Percentiles rank a stretch among this genome's conserved stretches.
phyloP scores from a whole-genome alignment of 2,113 vertebrate genomes.

The Crotalus horridus region DNA sequence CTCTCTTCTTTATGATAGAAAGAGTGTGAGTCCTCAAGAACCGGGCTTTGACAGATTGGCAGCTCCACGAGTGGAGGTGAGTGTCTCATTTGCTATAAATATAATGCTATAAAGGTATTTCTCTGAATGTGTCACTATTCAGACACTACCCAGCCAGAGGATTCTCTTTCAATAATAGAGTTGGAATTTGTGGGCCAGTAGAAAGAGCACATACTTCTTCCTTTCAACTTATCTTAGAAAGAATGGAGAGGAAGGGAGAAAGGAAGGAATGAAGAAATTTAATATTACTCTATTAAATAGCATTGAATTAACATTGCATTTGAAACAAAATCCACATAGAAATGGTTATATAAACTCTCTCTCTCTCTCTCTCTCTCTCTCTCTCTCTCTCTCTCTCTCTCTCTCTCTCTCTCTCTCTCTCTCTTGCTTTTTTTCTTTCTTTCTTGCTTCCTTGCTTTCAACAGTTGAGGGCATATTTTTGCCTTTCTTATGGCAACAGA shows the following conservation, averaged over 20 bases:
- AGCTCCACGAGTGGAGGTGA: conserved; percentile 71
- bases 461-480: neutral
- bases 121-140: conserved; percentile 20
- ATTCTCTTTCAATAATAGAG: neutral
- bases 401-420: too few relatives aligned
- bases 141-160: neutral
- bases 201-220: neutral
- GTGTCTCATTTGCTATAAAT: neutral
- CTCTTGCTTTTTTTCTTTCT: too few relatives aligned
- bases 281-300: neutral
- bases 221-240: neutral
- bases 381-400: too few relatives aligned
- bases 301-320: neutral
- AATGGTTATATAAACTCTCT: neutral
- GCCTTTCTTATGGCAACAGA: neutral
- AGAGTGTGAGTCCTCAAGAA: conserved; percentile 52
- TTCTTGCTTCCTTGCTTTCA: neutral
- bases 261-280: neutral
- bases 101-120: neutral
- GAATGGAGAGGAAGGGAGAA: neutral
- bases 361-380: too few relatives aligned
- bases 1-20: conserved; percentile 61
- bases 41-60: conserved; percentile 51
- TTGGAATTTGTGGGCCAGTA: neutral
- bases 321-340: neutral